Base-by-base conservation (phyloP, 1,140 invertebrate species). In the Pseudomyrmex cubaensis region DNA sequence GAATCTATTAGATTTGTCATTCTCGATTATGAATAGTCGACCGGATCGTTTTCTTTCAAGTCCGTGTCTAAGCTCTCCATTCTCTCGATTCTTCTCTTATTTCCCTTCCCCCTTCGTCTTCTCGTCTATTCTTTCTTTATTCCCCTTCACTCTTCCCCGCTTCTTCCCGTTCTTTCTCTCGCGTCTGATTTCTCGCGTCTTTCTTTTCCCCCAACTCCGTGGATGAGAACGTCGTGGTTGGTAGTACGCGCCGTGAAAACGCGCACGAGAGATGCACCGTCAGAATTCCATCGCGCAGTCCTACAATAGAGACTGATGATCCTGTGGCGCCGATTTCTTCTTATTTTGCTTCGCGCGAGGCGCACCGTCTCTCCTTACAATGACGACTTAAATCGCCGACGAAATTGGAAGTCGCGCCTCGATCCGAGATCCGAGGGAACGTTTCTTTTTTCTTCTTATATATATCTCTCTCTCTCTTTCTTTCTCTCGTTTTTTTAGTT, bases 1-100 rank as follows among this genome's bases (percentile, higher is more conserved):
- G 75, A 73, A 90, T 90, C 88, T 86, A 90, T 89, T 90, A 89
- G 84, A 86, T 88, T 90, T 89, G 88, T 89, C 86, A 89, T 90
- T 77, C 73, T 75, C 63, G 61, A 74, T 61, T 72, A 73, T 90
- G 88, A 89, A 88, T 89, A 85, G 86, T 52, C 57, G 50, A 25
- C 22, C 57, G 54, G 76, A 59, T 50, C 70, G 66, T 35, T 35
- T 83, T 44, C 83, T 72, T 84, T 88, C 66, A 74, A 82, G 61
- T 52, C 46, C 13, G 35, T 35, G 0, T 35, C 35, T 35, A 35
- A 35, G 35, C 35, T 35, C 35, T 35, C 35, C 35, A 35, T 35
- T 35, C 5, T 35, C 35, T 35, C 35, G 35, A 12, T 52, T n/a
- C n/a, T 13, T 63, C 75, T 52, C 1, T 9, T 4, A 22, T 20